Conservation (phyloP, 2,888 invertebrate species). For the Lymantria dispar region DNA sequence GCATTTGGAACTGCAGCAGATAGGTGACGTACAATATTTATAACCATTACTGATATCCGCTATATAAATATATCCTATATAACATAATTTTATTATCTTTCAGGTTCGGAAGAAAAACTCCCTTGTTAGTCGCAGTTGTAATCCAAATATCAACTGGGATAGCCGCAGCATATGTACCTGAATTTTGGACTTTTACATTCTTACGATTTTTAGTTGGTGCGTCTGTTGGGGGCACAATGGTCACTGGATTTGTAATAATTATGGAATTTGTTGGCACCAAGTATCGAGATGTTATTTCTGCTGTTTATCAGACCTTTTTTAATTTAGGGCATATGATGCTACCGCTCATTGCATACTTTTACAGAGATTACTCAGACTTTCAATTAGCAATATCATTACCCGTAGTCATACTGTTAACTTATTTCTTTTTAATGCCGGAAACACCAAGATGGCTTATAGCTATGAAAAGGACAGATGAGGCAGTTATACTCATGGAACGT, state of each 20-base stretch:
- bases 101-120: constrained; percentile 89
- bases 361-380: constrained; percentile 84
- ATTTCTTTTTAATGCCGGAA: constrained; percentile 88
- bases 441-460: constrained; percentile 91
- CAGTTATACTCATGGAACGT: constrained; percentile 84
- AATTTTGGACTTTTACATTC: constrained; percentile 83
- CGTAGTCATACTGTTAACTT: constrained; percentile 81
- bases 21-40: constrained; percentile 73
- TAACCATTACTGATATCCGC: not conserved
- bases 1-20: constrained; percentile 89
- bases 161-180: constrained; percentile 85
- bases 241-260: constrained; percentile 81
- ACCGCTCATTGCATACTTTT: constrained; percentile 83
- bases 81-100: constrained; percentile 27
- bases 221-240: constrained; percentile 92
- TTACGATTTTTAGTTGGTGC: constrained; percentile 87
- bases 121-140: constrained; percentile 86
- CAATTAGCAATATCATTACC: constrained; percentile 86
- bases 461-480: constrained; percentile 85
- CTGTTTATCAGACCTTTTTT: constrained; percentile 86
- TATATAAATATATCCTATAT: not conserved
- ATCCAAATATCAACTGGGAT: constrained; percentile 87
- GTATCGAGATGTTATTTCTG: constrained; percentile 81
- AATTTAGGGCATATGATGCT: constrained; percentile 86
- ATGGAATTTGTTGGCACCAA: constrained; percentile 86